These are phyloP conservation scores for Eudasyphora cyanicolor DNA, from an alignment of 2,888 invertebrate genomes.

Conservation along the genomic window DNA sequence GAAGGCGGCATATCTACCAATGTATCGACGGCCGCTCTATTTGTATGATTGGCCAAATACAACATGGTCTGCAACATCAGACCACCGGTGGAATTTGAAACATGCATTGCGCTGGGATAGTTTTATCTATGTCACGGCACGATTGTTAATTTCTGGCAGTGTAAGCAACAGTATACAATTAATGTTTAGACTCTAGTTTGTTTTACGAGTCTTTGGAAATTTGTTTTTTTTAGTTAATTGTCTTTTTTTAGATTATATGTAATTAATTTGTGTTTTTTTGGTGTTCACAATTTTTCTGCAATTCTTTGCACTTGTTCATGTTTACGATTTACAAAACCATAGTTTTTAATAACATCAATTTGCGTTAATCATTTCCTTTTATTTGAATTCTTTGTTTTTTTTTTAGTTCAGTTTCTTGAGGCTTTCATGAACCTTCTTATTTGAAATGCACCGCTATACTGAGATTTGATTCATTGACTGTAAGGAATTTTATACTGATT, in stretches of 20 bases:
- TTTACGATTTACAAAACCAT: neutral
- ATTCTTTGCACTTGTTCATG: neutral
- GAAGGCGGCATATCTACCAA: slow-evolving; percentile 77
- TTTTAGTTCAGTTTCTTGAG: neutral
- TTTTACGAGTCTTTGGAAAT: neutral
- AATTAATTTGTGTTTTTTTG: neutral
- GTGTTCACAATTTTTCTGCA: no score
- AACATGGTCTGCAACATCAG: slow-evolving; percentile 80
- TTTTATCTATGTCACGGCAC: neutral
- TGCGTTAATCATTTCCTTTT: slow-evolving; percentile 28
- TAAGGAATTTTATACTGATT: slow-evolving; percentile 68
- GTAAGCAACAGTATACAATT: neutral
- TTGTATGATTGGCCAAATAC: slow-evolving; percentile 79
- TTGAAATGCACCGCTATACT: slow-evolving; percentile 71
- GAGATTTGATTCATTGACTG: slow-evolving; percentile 68
- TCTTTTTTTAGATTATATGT: neutral
- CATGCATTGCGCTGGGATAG: slow-evolving; percentile 70
- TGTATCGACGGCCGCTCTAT: slow-evolving; percentile 75
- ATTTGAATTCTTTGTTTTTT: slow-evolving; percentile 11
- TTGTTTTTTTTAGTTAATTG: neutral
- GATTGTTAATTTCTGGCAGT: neutral
- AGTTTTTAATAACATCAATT: no score
- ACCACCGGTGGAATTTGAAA: slow-evolving; percentile 78
- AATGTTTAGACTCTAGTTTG: neutral
- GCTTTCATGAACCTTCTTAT: slow-evolving; percentile 44